These are phyloP conservation scores for Crocallis elinguaria DNA, from an alignment of 2,888 invertebrate genomes.

Conservation along the genomic window DNA sequence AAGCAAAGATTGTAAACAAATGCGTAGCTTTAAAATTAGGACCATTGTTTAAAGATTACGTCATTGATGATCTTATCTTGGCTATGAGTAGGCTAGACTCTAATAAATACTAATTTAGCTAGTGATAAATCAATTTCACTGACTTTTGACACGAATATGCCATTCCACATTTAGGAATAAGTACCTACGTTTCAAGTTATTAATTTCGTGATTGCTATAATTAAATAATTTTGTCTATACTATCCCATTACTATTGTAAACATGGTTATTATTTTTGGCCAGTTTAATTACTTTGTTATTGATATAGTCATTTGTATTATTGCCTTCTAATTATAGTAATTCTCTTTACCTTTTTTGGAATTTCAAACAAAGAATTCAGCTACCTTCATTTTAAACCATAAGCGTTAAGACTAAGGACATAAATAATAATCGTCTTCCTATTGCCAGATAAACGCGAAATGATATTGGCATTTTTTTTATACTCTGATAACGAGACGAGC, in stretches of 20 bases:
- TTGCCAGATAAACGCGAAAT: too few relatives aligned
- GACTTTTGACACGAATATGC: conserved; percentile 11
- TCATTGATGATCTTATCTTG: conserved; percentile 47
- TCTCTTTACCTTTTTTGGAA: not conserved
- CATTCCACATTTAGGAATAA: not conserved
- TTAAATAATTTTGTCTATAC: conserved; percentile 24
- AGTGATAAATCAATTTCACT: conserved; percentile 28
- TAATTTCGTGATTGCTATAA: conserved; percentile 9
- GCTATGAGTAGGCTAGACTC: conserved; percentile 28
- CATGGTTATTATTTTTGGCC: conserved; percentile 16
- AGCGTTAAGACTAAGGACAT: not conserved
- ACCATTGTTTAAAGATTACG: conserved; percentile 39
- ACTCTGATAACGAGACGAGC: too few relatives aligned
- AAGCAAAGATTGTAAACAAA: not conserved
- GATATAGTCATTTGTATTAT: conserved; percentile 14
- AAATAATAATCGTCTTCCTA: too few relatives aligned
- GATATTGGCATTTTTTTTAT: too few relatives aligned
- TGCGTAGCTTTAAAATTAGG: not conserved
- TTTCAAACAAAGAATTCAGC: not conserved
- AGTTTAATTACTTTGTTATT: conserved; percentile 25
- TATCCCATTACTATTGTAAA: conserved; percentile 13
- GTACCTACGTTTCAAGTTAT: conserved; percentile 1
- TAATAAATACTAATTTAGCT: conserved; percentile 33
- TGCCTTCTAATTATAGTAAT: conserved; percentile 2
- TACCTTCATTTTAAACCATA: not conserved